Evolutionary conservation across 2,797 vertebrate genomes (phyloP), one percentile per base, ranked within the genome.

Genomic region (Epinephelus malabaricus): DNA sequence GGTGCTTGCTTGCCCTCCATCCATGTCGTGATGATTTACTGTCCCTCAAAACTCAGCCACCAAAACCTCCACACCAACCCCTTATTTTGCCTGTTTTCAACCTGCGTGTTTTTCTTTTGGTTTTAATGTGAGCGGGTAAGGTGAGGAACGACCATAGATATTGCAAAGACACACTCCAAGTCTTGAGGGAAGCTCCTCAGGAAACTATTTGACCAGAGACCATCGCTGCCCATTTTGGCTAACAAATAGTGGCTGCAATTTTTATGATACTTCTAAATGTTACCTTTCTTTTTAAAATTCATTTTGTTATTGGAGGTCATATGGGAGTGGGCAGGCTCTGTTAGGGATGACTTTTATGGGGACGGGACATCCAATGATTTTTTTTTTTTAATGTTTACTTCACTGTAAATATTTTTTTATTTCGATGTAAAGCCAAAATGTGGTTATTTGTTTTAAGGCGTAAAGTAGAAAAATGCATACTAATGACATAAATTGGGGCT

Each of bases 341-440:
- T 88, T 81, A 40, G 62, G 68, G 70, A 68, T 69, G 43, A 81
- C 59, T 76, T 54, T 69, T 73, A 45, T 14, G 45, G 56, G 85
- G 73, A 30, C 61, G 49, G 82, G 88, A 73, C 70, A 80, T 88
- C 77, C 68, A 79, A 66, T 81, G 8, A 54, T 54, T 45, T 63
- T 70, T 55, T 66, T 55, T 73, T 47, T 76, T 59, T 50, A 78
- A 79, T 76, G 85, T 95, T 94, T 90, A 93, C 90, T 87, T 89
- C 87, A 93, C 84, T 96, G 94, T 96, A 96, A 94, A 95, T 95
- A 95, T 90, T 80, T 93, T n/a, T 92, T 92, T 86, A 91, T 95
- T 94, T 93, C 73, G 79, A 84, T 94, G 91, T 93, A 93, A 94
- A 94, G 92, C 92, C 92, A 92, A 95, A 91, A 90, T 88, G 93